Conservation (phyloP, 2,888 invertebrate species). For the Drepana falcataria region DNA sequence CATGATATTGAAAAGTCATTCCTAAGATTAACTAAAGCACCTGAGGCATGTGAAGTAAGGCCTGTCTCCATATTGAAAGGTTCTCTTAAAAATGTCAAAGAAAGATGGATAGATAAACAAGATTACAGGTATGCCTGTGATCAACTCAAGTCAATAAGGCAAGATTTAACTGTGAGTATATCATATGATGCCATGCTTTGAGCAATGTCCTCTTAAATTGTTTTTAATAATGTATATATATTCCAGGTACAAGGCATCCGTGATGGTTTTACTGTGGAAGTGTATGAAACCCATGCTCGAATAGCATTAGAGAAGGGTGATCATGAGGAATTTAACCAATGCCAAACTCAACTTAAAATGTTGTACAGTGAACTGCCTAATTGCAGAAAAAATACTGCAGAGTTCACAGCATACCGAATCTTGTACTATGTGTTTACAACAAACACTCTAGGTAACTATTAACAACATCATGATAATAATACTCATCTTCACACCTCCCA, state of each 20-base stretch:
- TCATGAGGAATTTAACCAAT: constrained; percentile 99
- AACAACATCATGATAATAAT: not conserved
- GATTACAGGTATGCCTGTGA: constrained; percentile 99
- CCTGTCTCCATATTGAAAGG: constrained; percentile 91
- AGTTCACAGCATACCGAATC: constrained; percentile 98
- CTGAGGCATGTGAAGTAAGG: constrained; percentile 93
- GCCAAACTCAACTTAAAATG: constrained; percentile 98
- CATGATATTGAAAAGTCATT: constrained; percentile 97
- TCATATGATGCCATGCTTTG: no score
- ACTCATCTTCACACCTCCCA: no score
- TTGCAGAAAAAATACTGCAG: constrained; percentile 84
- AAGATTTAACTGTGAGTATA: constrained; percentile 94
- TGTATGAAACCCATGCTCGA: constrained; percentile 99
- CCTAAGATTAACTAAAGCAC: constrained; percentile 96
- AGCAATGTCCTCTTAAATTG: not conserved
- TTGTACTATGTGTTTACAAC: constrained; percentile 99
- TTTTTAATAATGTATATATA: constrained; percentile 5
- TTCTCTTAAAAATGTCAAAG: constrained; percentile 93
- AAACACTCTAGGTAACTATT: constrained; percentile 91
- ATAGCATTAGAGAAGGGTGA: constrained; percentile 98
- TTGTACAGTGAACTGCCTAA: constrained; percentile 90
- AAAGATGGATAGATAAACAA: constrained; percentile 91
- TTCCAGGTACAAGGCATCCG: constrained; percentile 95
- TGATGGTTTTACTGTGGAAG: constrained; percentile 96
- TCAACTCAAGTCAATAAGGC: constrained; percentile 98